Percentiles rank a stretch among this genome's conserved stretches.
These are phyloP conservation scores for Drosophila sturtevanti DNA, from an alignment of 1,140 invertebrate species.

Conservation along the genomic window DNA sequence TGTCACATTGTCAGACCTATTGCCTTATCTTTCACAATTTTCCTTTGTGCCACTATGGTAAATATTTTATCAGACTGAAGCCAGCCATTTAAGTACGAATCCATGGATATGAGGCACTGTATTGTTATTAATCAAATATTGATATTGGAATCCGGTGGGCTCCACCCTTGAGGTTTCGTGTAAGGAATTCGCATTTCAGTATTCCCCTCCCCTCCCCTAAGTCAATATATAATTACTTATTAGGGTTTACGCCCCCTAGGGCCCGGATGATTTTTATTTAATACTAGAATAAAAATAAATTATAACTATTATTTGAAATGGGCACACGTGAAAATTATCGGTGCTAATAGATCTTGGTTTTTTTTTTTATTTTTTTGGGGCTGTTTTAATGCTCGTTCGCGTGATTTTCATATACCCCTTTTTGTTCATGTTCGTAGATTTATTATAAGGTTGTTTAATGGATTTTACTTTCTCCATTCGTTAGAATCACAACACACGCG, in stretches of 20 bases:
- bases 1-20: background rate
- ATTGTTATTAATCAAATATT: slow-evolving; percentile 4
- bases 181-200: background rate
- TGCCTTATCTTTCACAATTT: background rate
- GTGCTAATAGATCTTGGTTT: background rate
- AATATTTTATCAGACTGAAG: background rate
- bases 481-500: slow-evolving; percentile 3
- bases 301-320: slow-evolving; percentile 34
- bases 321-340: slow-evolving; percentile 42
- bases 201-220: too few relatives aligned
- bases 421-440: background rate
- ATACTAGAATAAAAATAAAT: slow-evolving; percentile 12
- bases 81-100: too few relatives aligned
- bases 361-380: slow-evolving; percentile 1
- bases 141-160: background rate
- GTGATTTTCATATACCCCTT: slow-evolving; percentile 12
- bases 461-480: background rate
- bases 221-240: slow-evolving; percentile 67
- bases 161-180: background rate
- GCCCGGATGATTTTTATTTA: background rate
- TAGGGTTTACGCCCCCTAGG: slow-evolving; percentile 8
- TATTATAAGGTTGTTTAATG: slow-evolving; percentile 15
- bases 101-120: background rate
- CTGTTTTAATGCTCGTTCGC: background rate
- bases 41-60: background rate